These are phyloP conservation scores for Sylvilagus bachmani DNA, from an alignment of 2,113 vertebrate genomes.

Conservation along the genomic window DNA sequence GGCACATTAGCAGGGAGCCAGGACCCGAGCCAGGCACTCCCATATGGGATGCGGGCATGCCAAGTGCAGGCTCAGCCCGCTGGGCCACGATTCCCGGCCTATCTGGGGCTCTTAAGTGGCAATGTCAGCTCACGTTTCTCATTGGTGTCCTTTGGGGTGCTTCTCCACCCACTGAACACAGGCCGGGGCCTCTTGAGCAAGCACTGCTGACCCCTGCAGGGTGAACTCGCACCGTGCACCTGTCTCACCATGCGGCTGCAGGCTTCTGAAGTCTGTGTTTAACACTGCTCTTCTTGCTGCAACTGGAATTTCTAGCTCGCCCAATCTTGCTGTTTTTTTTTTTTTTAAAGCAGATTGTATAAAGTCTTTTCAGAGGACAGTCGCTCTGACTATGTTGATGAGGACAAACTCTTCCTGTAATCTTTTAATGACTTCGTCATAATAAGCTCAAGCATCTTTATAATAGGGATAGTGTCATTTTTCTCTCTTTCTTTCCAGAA, in stretches of 20 bases:
- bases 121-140: neutral
- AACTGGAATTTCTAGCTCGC: neutral
- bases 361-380: conserved; percentile 6
- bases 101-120: neutral
- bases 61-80: no score
- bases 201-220: neutral
- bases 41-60: no score
- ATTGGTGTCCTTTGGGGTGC: neutral
- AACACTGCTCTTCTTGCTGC: neutral
- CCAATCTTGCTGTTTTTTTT: neutral
- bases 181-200: neutral
- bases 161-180: neutral
- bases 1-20: no score
- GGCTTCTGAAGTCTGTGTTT: neutral
- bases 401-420: conserved; percentile 1
- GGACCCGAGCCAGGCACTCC: no score
- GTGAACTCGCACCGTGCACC: neutral
- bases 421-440: neutral
- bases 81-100: neutral
- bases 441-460: neutral
- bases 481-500: conserved; percentile 16
- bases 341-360: neutral
- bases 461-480: neutral
- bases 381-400: neutral
- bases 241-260: neutral